Base-by-base conservation (phyloP, 2,797 vertebrate species). In the Danio albolineatus region DNA sequence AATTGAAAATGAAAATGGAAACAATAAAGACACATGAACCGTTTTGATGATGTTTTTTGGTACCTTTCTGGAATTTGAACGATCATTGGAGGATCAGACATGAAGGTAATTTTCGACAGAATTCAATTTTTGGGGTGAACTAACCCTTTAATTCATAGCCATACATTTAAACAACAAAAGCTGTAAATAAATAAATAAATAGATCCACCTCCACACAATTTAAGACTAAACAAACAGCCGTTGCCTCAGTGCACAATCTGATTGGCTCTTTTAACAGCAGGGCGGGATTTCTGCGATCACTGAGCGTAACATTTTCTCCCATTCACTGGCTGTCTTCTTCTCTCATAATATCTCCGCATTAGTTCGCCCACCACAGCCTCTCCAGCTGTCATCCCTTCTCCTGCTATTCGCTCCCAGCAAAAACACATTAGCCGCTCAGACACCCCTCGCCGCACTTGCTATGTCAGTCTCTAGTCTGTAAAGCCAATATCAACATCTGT, bases 371-470 rank as follows among this genome's bases (percentile, higher is more conserved):
- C 54, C 71, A 53, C 57, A 74, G 39, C 62, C 76, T 70, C 62
- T 75, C 53, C 76, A 82, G 76, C 83, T 79, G 76, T 61, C 70
- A 72, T 66, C 19, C 10, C 51, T 64, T 67, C 70, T 46, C 44
- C 12, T 41, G 54, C 71, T 49, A 67, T 66, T 61, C 44, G 49
- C 43, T 78, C 19, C 57, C 65, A 74, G 75, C 75, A 62, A 79
- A 78, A 76, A 81, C 65, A 73, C 19, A 53, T 39, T 41, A 75
- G 67, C 7, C 1, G 2, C 43, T 44, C 60, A 73, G 44, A 51
- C 53, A 77, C 54, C 41, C 73, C 13, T 67, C 54, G 51, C 44
- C 62, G 21, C 72, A 38, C 72, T 49, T 48, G 71, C 51, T 51
- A 28, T 61, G 60, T 49, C 43, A 73, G 44, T 46, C 44, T 28